Evolutionary conservation across 2,797 vertebrate species (phyloP).

Genomic region (Danio albolineatus): DNA sequence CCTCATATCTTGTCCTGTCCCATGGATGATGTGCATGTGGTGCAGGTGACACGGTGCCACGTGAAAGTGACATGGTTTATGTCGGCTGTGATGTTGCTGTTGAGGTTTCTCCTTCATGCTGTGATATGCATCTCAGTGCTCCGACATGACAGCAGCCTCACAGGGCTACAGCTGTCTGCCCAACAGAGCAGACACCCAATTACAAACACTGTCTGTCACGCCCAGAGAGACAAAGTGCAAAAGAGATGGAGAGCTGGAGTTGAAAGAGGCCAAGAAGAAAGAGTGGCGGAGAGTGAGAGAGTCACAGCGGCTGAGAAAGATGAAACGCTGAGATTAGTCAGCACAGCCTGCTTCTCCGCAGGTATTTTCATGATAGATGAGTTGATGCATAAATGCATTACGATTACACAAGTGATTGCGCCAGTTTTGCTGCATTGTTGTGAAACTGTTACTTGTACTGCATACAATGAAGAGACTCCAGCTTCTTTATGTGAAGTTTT

Average conservation of each 20-base stretch:
- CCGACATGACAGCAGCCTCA: slow-evolving; percentile 45
- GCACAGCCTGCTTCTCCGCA: slow-evolving; percentile 34
- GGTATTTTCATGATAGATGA: slow-evolving; percentile 36
- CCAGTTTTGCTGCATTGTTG: slow-evolving; percentile 21
- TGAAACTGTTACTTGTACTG: not conserved
- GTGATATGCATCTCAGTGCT: slow-evolving; percentile 42
- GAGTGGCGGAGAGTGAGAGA: slow-evolving; percentile 13
- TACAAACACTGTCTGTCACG: slow-evolving; percentile 52
- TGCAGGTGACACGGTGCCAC: not conserved
- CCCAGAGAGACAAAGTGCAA: slow-evolving; percentile 29
- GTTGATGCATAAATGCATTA: slow-evolving; percentile 25
- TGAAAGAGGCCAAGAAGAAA: slow-evolving; percentile 23
- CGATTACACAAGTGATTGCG: slow-evolving; percentile 10
- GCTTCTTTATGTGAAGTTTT: slow-evolving; percentile 21
- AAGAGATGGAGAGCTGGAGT: slow-evolving; percentile 19
- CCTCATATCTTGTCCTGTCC: slow-evolving; percentile 11
- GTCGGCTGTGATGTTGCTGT: slow-evolving; percentile 31
- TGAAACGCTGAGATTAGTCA: slow-evolving; percentile 43
- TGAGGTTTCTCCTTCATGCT: slow-evolving; percentile 36
- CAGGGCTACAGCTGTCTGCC: slow-evolving; percentile 47
- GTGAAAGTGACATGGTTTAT: slow-evolving; percentile 17
- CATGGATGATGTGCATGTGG: slow-evolving; percentile 3
- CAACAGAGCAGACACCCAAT: slow-evolving; percentile 45
- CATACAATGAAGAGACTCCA: not conserved
- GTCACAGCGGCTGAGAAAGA: slow-evolving; percentile 9